Percentiles rank a stretch among this genome's conserved stretches.
phyloP scores from a whole-genome alignment of 2,888 invertebrate genomes.

The Bruchidius siliquastri region DNA sequence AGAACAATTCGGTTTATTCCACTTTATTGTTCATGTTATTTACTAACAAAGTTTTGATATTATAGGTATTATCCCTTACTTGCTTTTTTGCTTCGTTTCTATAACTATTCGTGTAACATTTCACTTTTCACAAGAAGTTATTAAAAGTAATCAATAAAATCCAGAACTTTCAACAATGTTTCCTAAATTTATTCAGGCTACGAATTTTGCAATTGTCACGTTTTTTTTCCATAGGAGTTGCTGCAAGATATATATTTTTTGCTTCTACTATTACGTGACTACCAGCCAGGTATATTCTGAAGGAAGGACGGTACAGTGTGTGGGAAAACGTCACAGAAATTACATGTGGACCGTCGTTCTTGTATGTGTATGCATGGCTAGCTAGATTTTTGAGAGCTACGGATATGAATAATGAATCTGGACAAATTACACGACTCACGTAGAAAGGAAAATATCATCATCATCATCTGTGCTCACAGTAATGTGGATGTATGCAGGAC shows the following conservation, averaged over 20 bases:
- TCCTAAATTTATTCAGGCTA: too few species aligned
- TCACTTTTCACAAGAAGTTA: too few species aligned
- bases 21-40: too few species aligned
- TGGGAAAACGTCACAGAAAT: slow-evolving; percentile 21
- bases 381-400: not conserved
- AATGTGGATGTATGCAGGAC: not conserved
- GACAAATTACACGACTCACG: not conserved
- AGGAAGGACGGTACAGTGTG: slow-evolving; percentile 7
- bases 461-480: not conserved
- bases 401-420: not conserved
- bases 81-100: too few species aligned
- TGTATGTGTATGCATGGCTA: slow-evolving; percentile 5
- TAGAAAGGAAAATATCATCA: not conserved
- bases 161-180: too few species aligned
- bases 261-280: not conserved
- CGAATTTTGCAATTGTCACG: too few species aligned
- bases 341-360: slow-evolving; percentile 6
- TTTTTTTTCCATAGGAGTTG: too few species aligned
- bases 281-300: not conserved
- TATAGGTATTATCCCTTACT: too few species aligned
- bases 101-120: too few species aligned
- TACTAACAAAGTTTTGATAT: too few species aligned
- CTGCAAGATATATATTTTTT: not conserved
- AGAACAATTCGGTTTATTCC: too few species aligned
- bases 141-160: too few species aligned